These are phyloP conservation scores for Dipodomys ordii DNA, from an alignment of 2,113 vertebrate genomes.

Conservation along the genomic window DNA sequence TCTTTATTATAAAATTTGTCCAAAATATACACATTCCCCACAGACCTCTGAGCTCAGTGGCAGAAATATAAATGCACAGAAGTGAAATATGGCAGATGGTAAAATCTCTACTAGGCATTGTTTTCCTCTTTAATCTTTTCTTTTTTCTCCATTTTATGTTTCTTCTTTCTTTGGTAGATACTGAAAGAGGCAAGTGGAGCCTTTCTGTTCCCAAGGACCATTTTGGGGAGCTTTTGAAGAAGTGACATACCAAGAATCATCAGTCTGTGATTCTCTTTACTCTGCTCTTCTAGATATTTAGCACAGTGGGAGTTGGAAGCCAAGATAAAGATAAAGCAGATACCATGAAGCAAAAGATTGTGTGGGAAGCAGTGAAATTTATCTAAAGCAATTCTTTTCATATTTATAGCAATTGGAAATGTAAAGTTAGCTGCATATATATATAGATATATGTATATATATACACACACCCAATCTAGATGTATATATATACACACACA, in stretches of 20 bases:
- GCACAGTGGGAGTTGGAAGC: constrained; percentile 2
- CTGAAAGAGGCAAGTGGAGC: not conserved
- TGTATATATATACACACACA: too few relatives aligned
- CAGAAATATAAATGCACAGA: constrained; percentile 71
- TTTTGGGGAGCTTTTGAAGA: not conserved
- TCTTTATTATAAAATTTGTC: constrained; percentile 82
- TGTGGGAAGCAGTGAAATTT: not conserved
- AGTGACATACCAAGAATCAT: not conserved
- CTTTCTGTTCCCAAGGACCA: not conserved
- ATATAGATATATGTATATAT: too few relatives aligned
- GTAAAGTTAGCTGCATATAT: not conserved
- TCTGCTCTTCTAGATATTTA: not conserved
- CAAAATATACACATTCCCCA: constrained; percentile 76
- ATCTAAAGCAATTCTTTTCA: not conserved
- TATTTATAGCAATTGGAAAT: not conserved
- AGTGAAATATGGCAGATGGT: constrained; percentile 75
- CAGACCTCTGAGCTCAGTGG: constrained; percentile 63
- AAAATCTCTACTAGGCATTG: constrained; percentile 59
- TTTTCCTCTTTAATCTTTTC: constrained; percentile 51
- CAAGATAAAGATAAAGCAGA: not conserved
- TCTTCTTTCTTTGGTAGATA: constrained; percentile 48
- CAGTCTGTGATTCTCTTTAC: not conserved
- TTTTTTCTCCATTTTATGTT: constrained; percentile 32
- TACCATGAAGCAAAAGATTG: not conserved
- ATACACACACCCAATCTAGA: too few relatives aligned